Conservation (phyloP, 2,888 invertebrate species). For the Hanleya hanleyi region DNA sequence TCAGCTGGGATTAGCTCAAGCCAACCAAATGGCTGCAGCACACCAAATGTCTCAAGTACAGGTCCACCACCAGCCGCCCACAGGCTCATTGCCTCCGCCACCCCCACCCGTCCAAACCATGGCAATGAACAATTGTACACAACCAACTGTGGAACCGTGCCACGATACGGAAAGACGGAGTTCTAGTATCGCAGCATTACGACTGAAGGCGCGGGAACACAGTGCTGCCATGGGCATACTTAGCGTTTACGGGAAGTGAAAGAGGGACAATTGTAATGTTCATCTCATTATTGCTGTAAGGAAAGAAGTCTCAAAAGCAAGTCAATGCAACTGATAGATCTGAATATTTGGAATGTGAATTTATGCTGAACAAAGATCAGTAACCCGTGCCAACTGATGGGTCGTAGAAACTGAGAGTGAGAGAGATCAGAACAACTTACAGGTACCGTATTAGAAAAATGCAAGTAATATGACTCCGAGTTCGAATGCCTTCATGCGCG, state of each 20-base stretch:
- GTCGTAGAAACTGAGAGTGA: no score
- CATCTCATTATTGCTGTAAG: no score
- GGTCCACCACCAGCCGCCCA: not conserved
- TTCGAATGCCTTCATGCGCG: no score
- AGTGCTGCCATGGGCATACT: slow-evolving; percentile 62
- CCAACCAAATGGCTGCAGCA: slow-evolving; percentile 8
- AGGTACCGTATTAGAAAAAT: no score
- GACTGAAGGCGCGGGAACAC: slow-evolving; percentile 70
- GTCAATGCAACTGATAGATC: no score
- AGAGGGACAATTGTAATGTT: no score
- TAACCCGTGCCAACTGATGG: no score
- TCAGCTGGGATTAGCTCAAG: slow-evolving; percentile 36
- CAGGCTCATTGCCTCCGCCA: not conserved
- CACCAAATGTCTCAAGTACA: not conserved
- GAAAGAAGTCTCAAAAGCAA: no score
- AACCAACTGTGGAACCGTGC: slow-evolving; percentile 41
- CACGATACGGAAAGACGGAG: slow-evolving; percentile 62
- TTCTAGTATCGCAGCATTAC: slow-evolving; percentile 67
- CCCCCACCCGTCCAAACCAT: not conserved
- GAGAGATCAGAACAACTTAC: no score
- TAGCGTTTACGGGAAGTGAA: slow-evolving; percentile 59
- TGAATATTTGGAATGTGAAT: no score
- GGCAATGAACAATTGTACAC: slow-evolving; percentile 1
- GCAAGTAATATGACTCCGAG: no score
- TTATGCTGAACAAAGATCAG: no score